phyloP scores from a whole-genome alignment of 2,888 invertebrate species.

The Antheraea assamensis region DNA sequence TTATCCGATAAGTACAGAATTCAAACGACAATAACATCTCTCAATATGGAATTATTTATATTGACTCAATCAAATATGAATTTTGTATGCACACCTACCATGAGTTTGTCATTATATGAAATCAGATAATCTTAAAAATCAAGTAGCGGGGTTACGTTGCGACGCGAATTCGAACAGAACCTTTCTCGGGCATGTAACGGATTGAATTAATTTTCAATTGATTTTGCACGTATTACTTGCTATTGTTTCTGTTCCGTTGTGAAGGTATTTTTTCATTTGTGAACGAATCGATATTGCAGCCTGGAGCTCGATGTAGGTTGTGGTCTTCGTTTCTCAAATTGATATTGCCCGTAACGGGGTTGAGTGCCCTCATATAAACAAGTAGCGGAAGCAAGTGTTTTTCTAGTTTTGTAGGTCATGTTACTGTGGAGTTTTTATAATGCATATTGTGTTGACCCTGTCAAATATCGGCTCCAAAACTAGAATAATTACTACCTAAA shows the following conservation, averaged over 20 bases:
- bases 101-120: not conserved
- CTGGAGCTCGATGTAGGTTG: constrained; percentile 63
- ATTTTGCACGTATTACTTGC: constrained; percentile 62
- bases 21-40: not conserved
- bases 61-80: not conserved
- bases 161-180: constrained; percentile 35
- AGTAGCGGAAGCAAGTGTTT: constrained; percentile 36
- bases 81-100: not conserved
- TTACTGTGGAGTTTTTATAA: constrained; percentile 23
- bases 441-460: constrained; percentile 22
- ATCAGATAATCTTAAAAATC: constrained; percentile 14
- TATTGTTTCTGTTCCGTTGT: constrained; percentile 61
- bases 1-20: not conserved
- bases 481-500: constrained; percentile 48
- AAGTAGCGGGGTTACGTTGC: constrained; percentile 16
- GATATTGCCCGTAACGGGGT: constrained; percentile 51
- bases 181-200: constrained; percentile 57
- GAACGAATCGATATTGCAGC: constrained; percentile 41
- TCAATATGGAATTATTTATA: not conserved
- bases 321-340: constrained; percentile 54
- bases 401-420: constrained; percentile 35
- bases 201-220: constrained; percentile 63
- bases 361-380: constrained; percentile 42
- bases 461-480: constrained; percentile 27
- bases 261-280: constrained; percentile 62